Evolutionary conservation across 2,797 vertebrate species (phyloP), one percentile per base, ranked within the genome.

Genomic region (Iguana delicatissima): DNA sequence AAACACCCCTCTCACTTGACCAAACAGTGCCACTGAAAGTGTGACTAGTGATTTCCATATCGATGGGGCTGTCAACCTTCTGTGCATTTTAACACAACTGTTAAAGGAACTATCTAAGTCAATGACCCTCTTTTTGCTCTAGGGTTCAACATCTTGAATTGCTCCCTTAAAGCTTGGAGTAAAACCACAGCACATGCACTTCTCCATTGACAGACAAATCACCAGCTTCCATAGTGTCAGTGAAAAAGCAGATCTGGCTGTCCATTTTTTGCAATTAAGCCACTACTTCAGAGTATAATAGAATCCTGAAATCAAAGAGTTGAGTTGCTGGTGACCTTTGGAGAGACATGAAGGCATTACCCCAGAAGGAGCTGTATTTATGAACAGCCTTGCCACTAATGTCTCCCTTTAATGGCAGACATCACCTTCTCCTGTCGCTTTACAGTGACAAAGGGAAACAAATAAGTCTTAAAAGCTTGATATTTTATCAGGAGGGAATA

Each of bases 391-490:
- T 93, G 88, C 90, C 92, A 94, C 42, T 87, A 93, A 95, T 94
- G 84, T 89, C 76, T 69, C 35, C 46, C 32, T 52, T 10, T 94
- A 96, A 95, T 50, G 86, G 89, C 85, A 94, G 86, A 64, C 92
- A 88, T 94, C 89, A 59, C 91, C 93, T 94, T 91, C 90, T 93
- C 80, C 84, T 91, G 93, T 95, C 93, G 94, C 90, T 93, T 94
- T 87, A 29, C 42, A 76, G 24, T 93, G 92, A 92, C 59, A 80
- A 20, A 79, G 84, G 83, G 83, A 96, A 96, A 95, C 90, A 96
- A 96, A 94, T 73, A 88, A 83, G 14, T 3, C 46, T 93, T 91
- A 80, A 88, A 88, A 88, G 26, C 32, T 4, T 57, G 81, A 85
- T 96, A 95, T 95, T 93, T 85, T 93, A 73, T 89, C 76, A 29